Evolutionary conservation across 2,888 invertebrate species (phyloP).

Genomic region (Pandemis corylana): DNA sequence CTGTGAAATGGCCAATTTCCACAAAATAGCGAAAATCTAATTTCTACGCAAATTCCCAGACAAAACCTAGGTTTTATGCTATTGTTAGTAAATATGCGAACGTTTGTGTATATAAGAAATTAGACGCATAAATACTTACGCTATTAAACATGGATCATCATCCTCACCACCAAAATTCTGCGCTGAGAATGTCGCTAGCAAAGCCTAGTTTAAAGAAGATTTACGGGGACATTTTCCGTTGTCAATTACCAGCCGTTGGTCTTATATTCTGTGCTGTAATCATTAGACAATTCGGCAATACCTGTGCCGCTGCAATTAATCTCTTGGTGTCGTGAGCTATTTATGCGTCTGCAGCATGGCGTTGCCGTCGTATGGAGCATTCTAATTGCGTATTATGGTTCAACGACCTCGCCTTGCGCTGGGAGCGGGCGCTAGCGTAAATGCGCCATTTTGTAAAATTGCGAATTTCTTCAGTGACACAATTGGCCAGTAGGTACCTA

Average conservation of each 20-base stretch:
- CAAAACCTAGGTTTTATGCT: too few species aligned
- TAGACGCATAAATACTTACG: too few species aligned
- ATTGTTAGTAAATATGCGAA: too few species aligned
- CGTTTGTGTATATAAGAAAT: too few species aligned
- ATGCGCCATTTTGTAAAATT: conserved; percentile 72
- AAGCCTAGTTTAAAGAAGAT: background rate
- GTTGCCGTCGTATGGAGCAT: conserved; percentile 78
- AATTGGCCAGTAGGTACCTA: background rate
- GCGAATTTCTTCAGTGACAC: conserved; percentile 51
- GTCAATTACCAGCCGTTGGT: background rate
- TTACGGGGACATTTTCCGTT: background rate
- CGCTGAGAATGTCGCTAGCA: background rate
- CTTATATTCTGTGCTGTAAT: background rate
- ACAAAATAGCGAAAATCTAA: too few species aligned
- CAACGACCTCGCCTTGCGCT: conserved; percentile 71
- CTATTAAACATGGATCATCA: too few species aligned
- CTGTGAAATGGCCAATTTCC: too few species aligned
- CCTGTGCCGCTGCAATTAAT: conserved; percentile 65
- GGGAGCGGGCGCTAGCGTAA: conserved; percentile 64
- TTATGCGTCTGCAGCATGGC: conserved; percentile 74
- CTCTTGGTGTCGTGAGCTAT: conserved; percentile 73
- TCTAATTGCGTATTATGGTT: conserved; percentile 83
- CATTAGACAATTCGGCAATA: conserved; percentile 27
- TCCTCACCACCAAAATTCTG: background rate
- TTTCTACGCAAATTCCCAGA: too few species aligned